Conservation (phyloP, 2,888 invertebrate genomes). For the Margaritifera margaritifera region DNA sequence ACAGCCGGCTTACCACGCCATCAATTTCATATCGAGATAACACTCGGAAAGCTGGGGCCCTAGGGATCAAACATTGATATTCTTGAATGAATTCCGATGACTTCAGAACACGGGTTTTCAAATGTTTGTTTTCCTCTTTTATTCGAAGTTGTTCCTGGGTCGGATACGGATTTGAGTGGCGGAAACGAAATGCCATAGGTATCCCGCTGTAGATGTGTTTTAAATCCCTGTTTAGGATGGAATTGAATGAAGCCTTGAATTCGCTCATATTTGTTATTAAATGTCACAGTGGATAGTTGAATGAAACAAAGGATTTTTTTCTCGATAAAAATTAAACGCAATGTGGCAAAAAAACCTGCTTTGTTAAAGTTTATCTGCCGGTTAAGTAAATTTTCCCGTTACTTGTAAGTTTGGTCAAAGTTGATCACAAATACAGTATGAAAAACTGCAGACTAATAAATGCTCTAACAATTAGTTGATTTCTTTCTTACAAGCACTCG, state of each 20-base stretch:
- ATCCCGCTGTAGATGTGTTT: conserved; percentile 63
- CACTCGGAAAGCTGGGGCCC: conserved; percentile 59
- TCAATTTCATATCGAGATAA: conserved; percentile 55
- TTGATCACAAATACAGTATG: too few species aligned
- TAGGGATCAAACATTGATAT: conserved; percentile 56
- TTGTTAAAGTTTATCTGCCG: too few species aligned
- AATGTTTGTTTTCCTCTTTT: conserved; percentile 43
- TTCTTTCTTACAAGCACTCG: too few species aligned
- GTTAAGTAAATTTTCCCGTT: too few species aligned
- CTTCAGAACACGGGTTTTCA: conserved; percentile 50
- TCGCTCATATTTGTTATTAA: conserved; percentile 39
- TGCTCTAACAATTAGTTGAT: too few species aligned
- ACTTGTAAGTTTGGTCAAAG: too few species aligned
- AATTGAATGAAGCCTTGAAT: conserved; percentile 54
- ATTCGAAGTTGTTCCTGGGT: conserved; percentile 55
- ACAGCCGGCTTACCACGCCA: conserved; percentile 44
- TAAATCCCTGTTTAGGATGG: conserved; percentile 54
- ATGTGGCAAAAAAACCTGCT: too few species aligned
- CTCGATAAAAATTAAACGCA: too few species aligned
- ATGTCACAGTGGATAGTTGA: neutral
- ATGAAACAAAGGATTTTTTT: too few species aligned
- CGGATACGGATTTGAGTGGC: conserved; percentile 46
- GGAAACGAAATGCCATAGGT: conserved; percentile 36
- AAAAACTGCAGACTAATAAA: too few species aligned
- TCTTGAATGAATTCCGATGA: conserved; percentile 55